Base-by-base conservation (phyloP, 2,888 invertebrate genomes). In the Protula sp. region DNA sequence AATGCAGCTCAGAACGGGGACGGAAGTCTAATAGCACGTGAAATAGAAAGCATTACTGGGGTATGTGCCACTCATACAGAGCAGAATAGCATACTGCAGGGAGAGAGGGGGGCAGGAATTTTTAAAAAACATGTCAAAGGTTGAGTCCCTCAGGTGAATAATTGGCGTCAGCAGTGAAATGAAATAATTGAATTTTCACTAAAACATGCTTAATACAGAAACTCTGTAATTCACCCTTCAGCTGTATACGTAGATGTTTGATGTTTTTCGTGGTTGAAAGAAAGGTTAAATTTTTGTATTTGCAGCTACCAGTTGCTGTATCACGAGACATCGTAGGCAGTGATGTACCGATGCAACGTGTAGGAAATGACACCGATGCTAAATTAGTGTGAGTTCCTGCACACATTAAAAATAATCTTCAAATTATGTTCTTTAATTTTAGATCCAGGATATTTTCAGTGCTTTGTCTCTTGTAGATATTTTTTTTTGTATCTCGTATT, bases 1-100 rank as follows among this genome's bases (percentile, higher is more conserved):
- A 70, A 68, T 24, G 66, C 70, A 3, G 66, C 73, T 22, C 68
- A 70, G 4, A 68, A 68, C 30, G 63, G 63, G 3, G 77, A 76
- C 47, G 58, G 54, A 29, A 47, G 29, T 5, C 14, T 47, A 2
- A 56, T 62, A 19, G 60, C 63, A n/a, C 66, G 76, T 47, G 75
- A 77, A 47, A 54, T 79, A 19, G 65, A 74, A 55, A 57, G 58
- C 3, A 55, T 69, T 24, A 60, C 72, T 24, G 67, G 64, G 66
- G 76, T 76, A n/a, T n/a, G n/a, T n/a, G n/a, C n/a, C n/a, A n/a
- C n/a, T n/a, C n/a, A n/a, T n/a, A n/a, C n/a, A n/a, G n/a, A n/a
- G n/a, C n/a, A n/a, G n/a, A n/a, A n/a, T n/a, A n/a, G n/a, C n/a
- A n/a, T n/a, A n/a, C n/a, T n/a, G n/a, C n/a, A n/a, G n/a, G n/a